These are phyloP conservation scores for Drosophila pseudoananassae DNA, from an alignment of 1,140 invertebrate species.

Conservation along the genomic window DNA sequence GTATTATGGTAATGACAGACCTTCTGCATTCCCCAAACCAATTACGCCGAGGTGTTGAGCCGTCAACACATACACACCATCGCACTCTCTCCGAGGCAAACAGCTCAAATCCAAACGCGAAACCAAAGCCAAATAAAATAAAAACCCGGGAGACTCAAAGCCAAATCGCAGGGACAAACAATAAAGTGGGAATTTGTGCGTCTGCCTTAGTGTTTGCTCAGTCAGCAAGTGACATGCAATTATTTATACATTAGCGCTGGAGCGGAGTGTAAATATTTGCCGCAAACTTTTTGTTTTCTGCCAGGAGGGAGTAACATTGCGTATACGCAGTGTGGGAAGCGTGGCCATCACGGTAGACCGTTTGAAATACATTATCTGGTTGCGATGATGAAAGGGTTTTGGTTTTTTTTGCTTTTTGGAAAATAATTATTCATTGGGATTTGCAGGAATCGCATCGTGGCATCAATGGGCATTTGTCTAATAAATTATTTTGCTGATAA, in stretches of 20 bases:
- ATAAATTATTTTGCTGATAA: constrained; percentile 10
- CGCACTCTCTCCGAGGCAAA: constrained; percentile 9
- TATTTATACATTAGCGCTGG: constrained; percentile 69
- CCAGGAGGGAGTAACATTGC: constrained; percentile 29
- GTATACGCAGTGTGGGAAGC: constrained; percentile 45
- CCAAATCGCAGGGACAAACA: constrained; percentile 46
- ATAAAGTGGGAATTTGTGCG: constrained; percentile 27
- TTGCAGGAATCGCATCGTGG: too few species aligned
- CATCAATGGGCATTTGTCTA: background rate
- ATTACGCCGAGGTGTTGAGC: constrained; percentile 53
- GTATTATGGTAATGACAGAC: constrained; percentile 60
- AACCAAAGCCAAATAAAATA: constrained; percentile 18
- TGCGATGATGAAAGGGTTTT: constrained; percentile 12
- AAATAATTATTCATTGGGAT: constrained; percentile 11
- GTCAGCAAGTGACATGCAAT: constrained; percentile 70
- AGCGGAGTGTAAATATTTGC: constrained; percentile 59
- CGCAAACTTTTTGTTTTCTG: constrained; percentile 28
- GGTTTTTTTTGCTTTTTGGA: background rate
- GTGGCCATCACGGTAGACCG: constrained; percentile 7
- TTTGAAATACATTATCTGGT: constrained; percentile 42
- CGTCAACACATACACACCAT: constrained; percentile 35
- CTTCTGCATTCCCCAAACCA: constrained; percentile 16
- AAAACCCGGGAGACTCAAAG: constrained; percentile 7
- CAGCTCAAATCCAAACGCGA: constrained; percentile 6
- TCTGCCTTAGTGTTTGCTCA: constrained; percentile 54